Evolutionary conservation across 2,797 vertebrate species (phyloP), one percentile per base, ranked within the genome.

Genomic region (Adelosebastes latens): DNA sequence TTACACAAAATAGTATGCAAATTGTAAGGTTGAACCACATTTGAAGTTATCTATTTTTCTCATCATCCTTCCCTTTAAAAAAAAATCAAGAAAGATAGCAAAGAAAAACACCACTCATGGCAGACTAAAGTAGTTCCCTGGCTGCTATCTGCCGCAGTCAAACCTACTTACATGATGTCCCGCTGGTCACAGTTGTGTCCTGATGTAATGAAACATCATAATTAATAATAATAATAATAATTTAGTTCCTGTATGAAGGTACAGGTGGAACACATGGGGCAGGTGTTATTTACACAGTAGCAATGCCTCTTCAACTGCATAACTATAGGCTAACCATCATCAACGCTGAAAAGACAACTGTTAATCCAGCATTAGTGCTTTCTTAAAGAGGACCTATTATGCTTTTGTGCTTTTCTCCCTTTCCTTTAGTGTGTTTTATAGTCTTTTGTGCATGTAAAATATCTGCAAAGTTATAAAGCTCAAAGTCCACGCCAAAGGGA

Each of bases 1-100:
- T 52, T 18, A 31, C n/a, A 4, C 27, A 20, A 53, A 3, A 3
- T 5, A 20, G 4, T 62, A 52, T 20, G 24, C 11, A 14, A 13
- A 20, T 34, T 31, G 18, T 36, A 3, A 6, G 3, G 24, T 32
- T 24, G n/a, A 62, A 72, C n/a, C 13, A 34, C 4, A 62, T 62
- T n/a, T 52, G 20, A n/a, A 52, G 49, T 52, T 8, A 52, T 52
- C 20, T 8, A 0, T n/a, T 0, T n/a, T n/a, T n/a, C 49, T 10
- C 8, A 52, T 52, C 49, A 14, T 27, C 4, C 46, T 25, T 36
- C 10, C 29, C 9, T 63, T 29, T 29, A n/a, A 42, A 32, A 24
- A 42, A 22, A 24, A 49, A 9, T n/a, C 25, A 24, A 49, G 11
- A 53, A 20, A 53, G 14, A 73, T 5, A 36, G 12, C 18, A n/a